Evolutionary conservation across 2,113 vertebrate species (phyloP).

Genomic region (Dascyllus trimaculatus): DNA sequence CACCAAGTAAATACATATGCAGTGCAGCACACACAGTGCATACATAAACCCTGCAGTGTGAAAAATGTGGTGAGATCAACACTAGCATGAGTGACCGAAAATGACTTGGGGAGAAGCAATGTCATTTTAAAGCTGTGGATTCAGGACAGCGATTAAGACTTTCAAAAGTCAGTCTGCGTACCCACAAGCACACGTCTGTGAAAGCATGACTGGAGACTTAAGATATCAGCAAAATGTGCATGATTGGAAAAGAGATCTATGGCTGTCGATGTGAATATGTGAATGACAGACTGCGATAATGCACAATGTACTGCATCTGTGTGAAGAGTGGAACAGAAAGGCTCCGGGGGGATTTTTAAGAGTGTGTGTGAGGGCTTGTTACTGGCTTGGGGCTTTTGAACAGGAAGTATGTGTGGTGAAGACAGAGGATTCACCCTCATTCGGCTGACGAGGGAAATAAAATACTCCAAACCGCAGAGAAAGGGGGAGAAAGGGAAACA

Average conservation of each 20-base stretch:
- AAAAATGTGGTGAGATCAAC: slow-evolving; percentile 41
- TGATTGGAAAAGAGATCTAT: slow-evolving; percentile 14
- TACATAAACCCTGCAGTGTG: neutral
- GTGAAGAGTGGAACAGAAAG: slow-evolving; percentile 35
- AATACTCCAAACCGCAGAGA: slow-evolving; percentile 68
- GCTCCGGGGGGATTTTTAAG: slow-evolving; percentile 15
- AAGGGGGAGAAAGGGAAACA: slow-evolving; percentile 23
- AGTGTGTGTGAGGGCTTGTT: slow-evolving; percentile 35
- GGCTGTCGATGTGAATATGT: slow-evolving; percentile 26
- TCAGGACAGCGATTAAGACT: neutral
- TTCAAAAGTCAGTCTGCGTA: neutral
- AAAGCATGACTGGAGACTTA: slow-evolving; percentile 35
- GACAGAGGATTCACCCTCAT: slow-evolving; percentile 68
- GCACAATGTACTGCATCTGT: slow-evolving; percentile 15
- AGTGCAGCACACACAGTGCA: neutral
- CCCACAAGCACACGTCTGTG: neutral
- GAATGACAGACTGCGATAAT: slow-evolving; percentile 52
- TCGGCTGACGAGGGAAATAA: slow-evolving; percentile 70
- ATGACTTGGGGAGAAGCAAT: slow-evolving; percentile 29
- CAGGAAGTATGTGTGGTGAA: slow-evolving; percentile 68
- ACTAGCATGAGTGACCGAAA: slow-evolving; percentile 36
- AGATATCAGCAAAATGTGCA: slow-evolving; percentile 41
- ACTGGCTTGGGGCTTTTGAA: slow-evolving; percentile 59
- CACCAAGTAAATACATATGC: slow-evolving; percentile 23
- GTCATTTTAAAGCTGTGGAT: slow-evolving; percentile 46